Percentiles rank a stretch among this genome's conserved stretches.
These are phyloP conservation scores for Ormia ochracea DNA, from an alignment of 2,888 invertebrate species.

Conservation along the genomic window DNA sequence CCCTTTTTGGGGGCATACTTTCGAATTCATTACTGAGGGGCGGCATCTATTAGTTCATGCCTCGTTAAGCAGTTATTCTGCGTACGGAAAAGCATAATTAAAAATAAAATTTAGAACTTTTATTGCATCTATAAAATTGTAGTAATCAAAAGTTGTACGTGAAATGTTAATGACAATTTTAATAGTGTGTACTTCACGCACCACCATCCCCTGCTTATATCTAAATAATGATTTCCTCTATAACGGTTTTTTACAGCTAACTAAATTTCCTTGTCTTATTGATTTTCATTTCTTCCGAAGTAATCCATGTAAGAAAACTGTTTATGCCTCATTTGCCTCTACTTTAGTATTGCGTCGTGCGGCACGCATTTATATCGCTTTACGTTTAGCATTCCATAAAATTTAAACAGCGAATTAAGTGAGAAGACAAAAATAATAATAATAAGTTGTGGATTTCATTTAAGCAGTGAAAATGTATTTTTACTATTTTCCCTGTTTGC, in stretches of 20 bases:
- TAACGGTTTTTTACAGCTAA: slow-evolving; percentile 8
- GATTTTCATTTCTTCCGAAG: background rate
- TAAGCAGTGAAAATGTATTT: background rate
- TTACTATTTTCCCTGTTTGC: background rate
- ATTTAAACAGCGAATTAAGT: background rate
- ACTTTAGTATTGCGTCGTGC: background rate
- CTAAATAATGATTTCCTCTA: background rate
- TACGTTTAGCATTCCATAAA: background rate
- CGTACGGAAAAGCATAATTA: too few relatives aligned
- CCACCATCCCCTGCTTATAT: background rate
- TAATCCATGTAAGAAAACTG: background rate
- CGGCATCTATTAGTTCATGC: too few relatives aligned
- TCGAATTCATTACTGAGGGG: too few relatives aligned
- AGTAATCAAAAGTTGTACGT: background rate
- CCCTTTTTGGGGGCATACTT: too few relatives aligned
- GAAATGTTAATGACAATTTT: background rate
- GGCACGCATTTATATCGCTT: background rate
- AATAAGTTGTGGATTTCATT: background rate
- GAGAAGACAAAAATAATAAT: background rate
- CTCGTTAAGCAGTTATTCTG: too few relatives aligned
- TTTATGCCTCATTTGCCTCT: slow-evolving; percentile 15
- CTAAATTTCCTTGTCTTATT: background rate
- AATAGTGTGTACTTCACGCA: background rate
- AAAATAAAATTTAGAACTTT: too few relatives aligned
- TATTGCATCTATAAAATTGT: background rate